phyloP scores from a whole-genome alignment of 2,113 vertebrate species.

The Camelus dromedarius region DNA sequence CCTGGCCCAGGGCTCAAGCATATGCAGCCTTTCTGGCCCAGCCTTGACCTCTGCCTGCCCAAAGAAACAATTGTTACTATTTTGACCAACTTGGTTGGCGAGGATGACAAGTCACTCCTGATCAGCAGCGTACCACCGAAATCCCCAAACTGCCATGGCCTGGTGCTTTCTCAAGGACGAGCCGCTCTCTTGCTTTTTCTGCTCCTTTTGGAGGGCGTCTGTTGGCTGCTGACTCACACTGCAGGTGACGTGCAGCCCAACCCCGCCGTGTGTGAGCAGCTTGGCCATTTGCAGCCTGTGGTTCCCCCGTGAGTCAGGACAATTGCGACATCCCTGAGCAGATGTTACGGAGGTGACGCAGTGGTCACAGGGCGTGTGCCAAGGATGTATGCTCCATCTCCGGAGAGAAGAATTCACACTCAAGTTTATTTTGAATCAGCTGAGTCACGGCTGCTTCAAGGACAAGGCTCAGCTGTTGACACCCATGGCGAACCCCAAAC shows the following conservation, averaged over 20 bases:
- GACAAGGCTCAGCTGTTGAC: not conserved
- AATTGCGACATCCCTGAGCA: constrained; percentile 27
- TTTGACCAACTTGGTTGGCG: not conserved
- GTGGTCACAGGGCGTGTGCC: not conserved
- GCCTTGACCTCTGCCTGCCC: too few species aligned
- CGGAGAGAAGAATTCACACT: not conserved
- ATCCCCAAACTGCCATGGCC: accelerated
- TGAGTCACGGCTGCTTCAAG: constrained; percentile 13
- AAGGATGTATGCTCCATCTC: not conserved
- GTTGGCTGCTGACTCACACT: constrained; percentile 28
- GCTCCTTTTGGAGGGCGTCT: not conserved
- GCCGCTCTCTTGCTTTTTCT: not conserved
- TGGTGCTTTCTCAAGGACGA: not conserved
- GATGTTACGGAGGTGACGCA: not conserved
- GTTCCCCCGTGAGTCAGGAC: constrained; percentile 52
- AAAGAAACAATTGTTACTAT: not conserved
- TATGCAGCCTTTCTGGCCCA: not conserved
- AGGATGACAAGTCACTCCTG: not conserved
- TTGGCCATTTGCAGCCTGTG: not conserved
- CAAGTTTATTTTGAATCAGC: constrained; percentile 34
- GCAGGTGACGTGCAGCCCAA: not conserved
- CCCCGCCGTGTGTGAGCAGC: not conserved
- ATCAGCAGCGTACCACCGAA: not conserved
- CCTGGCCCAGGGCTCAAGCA: not conserved
- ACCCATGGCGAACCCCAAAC: not conserved